Base-by-base conservation (phyloP, 2,113 vertebrate species). In the Brachypteracias leptosomus region DNA sequence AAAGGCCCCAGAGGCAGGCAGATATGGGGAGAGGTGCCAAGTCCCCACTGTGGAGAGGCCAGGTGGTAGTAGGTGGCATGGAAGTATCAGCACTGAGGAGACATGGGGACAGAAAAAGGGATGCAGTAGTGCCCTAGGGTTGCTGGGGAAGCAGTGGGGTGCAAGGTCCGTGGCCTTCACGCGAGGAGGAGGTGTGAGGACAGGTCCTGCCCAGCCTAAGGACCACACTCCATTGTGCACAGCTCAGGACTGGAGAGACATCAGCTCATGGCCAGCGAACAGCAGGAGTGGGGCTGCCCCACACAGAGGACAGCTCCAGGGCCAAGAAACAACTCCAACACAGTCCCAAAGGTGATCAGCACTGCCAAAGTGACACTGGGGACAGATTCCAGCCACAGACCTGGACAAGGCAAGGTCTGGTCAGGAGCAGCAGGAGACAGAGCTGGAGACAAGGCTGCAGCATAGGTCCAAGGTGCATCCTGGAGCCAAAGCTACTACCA, bases 201-300 rank as follows among this genome's bases (percentile, higher is more conserved):
- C 1, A 1, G 33, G 29, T 74, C 57, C 15, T 5, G 1, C 33
- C 13, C 10, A 73, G 58, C 28, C 52, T 1, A 1, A 61, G 35
- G 11, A 71, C 51, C 21, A 29, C 16, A 9, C 14, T 72, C n/a
- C 31, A 14, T 59, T 1, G 0, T 20, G n/a, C 3, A 0, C 52
- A 42, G 33, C 57, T 65, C 33, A 14, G 54, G 46, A 52, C 20
- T 35, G 28, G 28, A 40, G 36, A 33, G 7, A 67, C n/a, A 25
- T 84, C 29, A 42, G 40, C 16, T 73, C 21, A 29, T 0, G 1
- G 57, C 42, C 35, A n/a, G 42, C 13, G 38, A 84, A 31, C 35
- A 79, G 31, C 59, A 78, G 47, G 24, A 62, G 26, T 2, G 0
- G 61, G 24, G 28, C 54, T 89, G 68, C 16, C 16, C 47, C 61